Conservation (phyloP, 2,888 invertebrate species). For the Zygaena filipendulae region DNA sequence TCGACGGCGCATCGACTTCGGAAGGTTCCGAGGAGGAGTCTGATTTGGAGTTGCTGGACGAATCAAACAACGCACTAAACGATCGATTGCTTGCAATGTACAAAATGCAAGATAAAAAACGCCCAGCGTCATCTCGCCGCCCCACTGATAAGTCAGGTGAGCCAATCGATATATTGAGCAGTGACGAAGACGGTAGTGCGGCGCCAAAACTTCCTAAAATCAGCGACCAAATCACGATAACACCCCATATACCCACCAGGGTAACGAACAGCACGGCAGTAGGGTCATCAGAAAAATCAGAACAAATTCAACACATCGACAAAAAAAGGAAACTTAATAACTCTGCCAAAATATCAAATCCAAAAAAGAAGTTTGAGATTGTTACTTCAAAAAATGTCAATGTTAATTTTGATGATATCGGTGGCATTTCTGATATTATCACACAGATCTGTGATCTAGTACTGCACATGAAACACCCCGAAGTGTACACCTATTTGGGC, state of each 20-base stretch:
- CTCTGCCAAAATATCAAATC: conserved; percentile 22
- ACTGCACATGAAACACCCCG: conserved; percentile 89
- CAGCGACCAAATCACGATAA: conserved; percentile 59
- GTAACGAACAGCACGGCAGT: conserved; percentile 31
- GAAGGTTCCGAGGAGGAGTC: conserved; percentile 72
- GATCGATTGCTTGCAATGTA: conserved; percentile 63
- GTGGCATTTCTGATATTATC: conserved; percentile 81
- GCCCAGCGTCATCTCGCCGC: conserved; percentile 39
- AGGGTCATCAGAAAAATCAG: conserved; percentile 29
- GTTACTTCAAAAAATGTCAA: conserved; percentile 44
- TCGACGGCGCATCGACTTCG: conserved; percentile 69
- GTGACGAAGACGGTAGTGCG: conserved; percentile 48
- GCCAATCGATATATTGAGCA: conserved; percentile 56
- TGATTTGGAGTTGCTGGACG: conserved; percentile 80
- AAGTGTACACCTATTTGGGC: conserved; percentile 86
- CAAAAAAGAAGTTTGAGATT: conserved; percentile 43
- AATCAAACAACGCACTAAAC: conserved; percentile 76
- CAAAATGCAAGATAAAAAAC: conserved; percentile 61
- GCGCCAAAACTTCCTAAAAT: conserved; percentile 60
- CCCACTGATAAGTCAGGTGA: conserved; percentile 50
- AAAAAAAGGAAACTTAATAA: conserved; percentile 46
- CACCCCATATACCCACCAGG: conserved; percentile 46
- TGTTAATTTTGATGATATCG: conserved; percentile 79
- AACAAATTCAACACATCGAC: conserved; percentile 35
- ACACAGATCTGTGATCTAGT: conserved; percentile 78